phyloP scores from a whole-genome alignment of 2,888 invertebrate genomes.

The Ophion obscuratus region DNA sequence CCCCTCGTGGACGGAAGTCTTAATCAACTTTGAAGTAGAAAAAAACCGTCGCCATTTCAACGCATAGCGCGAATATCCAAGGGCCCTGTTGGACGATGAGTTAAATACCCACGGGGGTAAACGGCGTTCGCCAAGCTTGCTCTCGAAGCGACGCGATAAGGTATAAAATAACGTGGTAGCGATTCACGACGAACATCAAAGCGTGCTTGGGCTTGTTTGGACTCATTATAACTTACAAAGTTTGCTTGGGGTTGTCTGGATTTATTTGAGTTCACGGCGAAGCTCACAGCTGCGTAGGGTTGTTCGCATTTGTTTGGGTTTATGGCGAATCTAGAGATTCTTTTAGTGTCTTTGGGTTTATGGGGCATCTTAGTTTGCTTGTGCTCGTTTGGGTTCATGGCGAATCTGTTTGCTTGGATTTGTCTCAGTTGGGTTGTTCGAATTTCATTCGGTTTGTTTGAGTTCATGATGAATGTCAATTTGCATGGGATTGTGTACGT shows the following conservation, averaged over 20 bases:
- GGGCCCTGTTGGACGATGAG: neutral
- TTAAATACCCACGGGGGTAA: slow-evolving; percentile 17
- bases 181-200: neutral
- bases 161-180: neutral
- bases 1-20: slow-evolving; percentile 15
- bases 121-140: neutral
- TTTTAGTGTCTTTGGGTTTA: too few relatives aligned
- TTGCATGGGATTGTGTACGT: too few relatives aligned
- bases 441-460: too few relatives aligned
- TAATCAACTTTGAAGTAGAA: slow-evolving; percentile 47
- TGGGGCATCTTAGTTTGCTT: too few relatives aligned
- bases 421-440: too few relatives aligned
- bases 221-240: too few relatives aligned
- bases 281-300: too few relatives aligned
- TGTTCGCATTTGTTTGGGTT: neutral
- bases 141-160: neutral
- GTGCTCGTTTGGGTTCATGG: too few relatives aligned
- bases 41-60: slow-evolving; percentile 23
- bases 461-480: too few relatives aligned
- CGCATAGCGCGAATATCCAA: neutral
- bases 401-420: too few relatives aligned
- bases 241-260: too few relatives aligned
- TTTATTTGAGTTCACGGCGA: too few relatives aligned
- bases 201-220: neutral
- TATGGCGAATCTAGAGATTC: neutral